Evolutionary conservation across 2,888 invertebrate species (phyloP).

Genomic region (Dione juno): DNA sequence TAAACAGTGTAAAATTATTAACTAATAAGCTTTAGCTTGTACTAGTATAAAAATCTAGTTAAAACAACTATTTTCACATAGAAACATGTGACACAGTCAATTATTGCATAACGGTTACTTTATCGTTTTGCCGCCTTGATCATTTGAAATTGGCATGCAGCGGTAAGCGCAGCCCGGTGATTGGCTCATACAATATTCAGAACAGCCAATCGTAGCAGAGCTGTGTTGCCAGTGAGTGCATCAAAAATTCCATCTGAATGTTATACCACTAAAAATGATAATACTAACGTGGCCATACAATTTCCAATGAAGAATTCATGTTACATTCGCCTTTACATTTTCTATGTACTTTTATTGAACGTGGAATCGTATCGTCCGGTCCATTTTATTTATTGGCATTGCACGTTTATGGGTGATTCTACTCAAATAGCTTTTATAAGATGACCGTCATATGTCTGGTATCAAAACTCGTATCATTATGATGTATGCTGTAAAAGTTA

Average conservation of each 20-base stretch:
- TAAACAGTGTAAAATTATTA: neutral
- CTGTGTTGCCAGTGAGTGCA: constrained; percentile 84
- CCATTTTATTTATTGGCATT: constrained; percentile 75
- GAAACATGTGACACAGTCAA: constrained; percentile 62
- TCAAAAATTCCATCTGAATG: constrained; percentile 85
- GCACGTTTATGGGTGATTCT: constrained; percentile 55
- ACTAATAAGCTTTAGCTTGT: too few relatives aligned
- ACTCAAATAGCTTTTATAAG: constrained; percentile 53
- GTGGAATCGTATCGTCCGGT: constrained; percentile 66
- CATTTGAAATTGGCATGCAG: constrained; percentile 83
- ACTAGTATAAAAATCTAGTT: too few relatives aligned
- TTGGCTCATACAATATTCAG: constrained; percentile 84
- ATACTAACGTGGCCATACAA: constrained; percentile 82
- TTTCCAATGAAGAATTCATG: constrained; percentile 83
- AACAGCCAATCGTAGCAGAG: constrained; percentile 77
- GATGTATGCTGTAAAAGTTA: constrained; percentile 20
- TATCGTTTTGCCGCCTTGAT: constrained; percentile 78
- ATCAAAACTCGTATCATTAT: constrained; percentile 32
- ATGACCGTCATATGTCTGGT: constrained; percentile 46
- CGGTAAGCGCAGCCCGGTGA: constrained; percentile 78
- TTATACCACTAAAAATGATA: constrained; percentile 84
- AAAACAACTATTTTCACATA: constrained; percentile 18
- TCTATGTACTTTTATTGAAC: constrained; percentile 79
- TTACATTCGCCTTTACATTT: constrained; percentile 75
- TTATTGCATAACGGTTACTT: constrained; percentile 64